Evolutionary conservation across 2,113 vertebrate species (phyloP).

Genomic region (Salvelinus alpinus): DNA sequence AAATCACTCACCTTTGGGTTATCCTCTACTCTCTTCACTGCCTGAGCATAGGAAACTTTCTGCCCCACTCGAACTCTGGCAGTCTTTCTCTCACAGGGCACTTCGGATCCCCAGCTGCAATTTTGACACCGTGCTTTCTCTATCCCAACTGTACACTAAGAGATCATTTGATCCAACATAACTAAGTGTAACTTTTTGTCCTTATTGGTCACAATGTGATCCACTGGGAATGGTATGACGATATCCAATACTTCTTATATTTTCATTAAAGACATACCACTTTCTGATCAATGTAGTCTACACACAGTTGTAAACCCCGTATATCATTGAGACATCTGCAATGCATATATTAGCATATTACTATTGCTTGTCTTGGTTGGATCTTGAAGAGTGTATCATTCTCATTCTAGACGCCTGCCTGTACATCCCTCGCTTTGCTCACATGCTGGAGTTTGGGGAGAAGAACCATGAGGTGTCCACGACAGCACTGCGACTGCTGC

Average conservation of each 20-base stretch:
- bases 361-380: too few relatives aligned
- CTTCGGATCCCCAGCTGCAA: too few relatives aligned
- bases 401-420: slow-evolving; percentile 86
- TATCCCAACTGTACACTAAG: neutral
- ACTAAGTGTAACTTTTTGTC: neutral
- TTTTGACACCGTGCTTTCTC: too few relatives aligned
- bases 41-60: too few relatives aligned
- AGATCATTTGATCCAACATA: too few relatives aligned
- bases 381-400: neutral
- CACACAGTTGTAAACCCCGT: neutral
- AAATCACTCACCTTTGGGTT: neutral
- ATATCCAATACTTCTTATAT: too few relatives aligned
- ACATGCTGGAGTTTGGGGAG: slow-evolving; percentile 94
- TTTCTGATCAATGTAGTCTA: neutral
- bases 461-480: slow-evolving; percentile 98
- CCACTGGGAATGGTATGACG: too few relatives aligned
- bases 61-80: too few relatives aligned
- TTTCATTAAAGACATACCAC: neutral
- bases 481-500: slow-evolving; percentile 90
- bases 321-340: neutral
- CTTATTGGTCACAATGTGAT: neutral
- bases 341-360: too few relatives aligned
- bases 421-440: slow-evolving; percentile 96
- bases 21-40: too few relatives aligned
- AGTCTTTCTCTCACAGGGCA: too few relatives aligned